Conservation (phyloP, 53 echinoderm and acorn worm species). For the Arbacia lixula region DNA sequence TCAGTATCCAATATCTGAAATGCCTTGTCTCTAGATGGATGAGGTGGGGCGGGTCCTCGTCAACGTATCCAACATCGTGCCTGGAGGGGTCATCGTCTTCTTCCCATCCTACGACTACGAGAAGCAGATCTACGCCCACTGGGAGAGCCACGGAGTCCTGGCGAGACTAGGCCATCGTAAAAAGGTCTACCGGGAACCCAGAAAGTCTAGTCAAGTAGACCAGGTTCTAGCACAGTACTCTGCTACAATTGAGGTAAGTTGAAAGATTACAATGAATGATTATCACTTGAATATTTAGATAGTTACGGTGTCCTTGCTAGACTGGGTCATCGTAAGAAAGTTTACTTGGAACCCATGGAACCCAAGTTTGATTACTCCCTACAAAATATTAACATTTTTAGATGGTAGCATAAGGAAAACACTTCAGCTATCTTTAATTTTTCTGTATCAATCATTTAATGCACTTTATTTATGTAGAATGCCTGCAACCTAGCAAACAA, state of each 20-base stretch:
- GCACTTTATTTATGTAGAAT: too few species aligned
- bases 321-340: conserved; percentile 81
- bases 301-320: conserved; percentile 79
- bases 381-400: too few species aligned
- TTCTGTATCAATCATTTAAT: too few species aligned
- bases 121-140: conserved; percentile 77
- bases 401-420: too few species aligned
- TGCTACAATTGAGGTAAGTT: conserved; percentile 81
- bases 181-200: conserved; percentile 89
- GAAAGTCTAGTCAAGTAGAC: conserved; percentile 91
- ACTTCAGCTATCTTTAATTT: too few species aligned
- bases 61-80: conserved; percentile 87
- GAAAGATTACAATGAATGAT: too few species aligned
- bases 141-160: conserved; percentile 86
- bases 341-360: conserved; percentile 91
- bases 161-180: conserved; percentile 82
- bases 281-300: too few species aligned
- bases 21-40: conserved; percentile 85
- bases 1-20: too few species aligned
- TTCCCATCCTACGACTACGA: conserved; percentile 98
- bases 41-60: conserved; percentile 91
- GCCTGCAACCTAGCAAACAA: too few species aligned
- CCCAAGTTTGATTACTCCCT: too few species aligned
- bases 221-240: conserved; percentile 84
- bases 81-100: conserved; percentile 96